Base-by-base conservation (phyloP, 2,113 vertebrate species). In the Toxostoma redivivum region DNA sequence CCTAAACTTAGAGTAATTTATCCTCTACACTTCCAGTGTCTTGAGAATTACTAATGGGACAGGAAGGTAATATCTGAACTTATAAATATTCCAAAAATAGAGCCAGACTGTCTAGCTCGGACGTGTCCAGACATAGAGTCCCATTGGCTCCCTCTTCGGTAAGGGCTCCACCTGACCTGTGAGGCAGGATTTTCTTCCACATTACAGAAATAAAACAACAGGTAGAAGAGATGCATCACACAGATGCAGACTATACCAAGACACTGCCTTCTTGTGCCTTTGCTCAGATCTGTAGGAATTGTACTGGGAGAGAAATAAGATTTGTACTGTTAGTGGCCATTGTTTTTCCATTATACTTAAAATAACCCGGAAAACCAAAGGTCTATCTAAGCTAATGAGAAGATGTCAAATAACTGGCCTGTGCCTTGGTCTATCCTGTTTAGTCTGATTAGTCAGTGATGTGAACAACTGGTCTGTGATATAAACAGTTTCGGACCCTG, bases 61-160 rank as follows among this genome's bases (percentile, higher is more conserved):
- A 64, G 62, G 35, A 40, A 62, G 19, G 56, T 77, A 92, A 73
- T 71, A 89, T 22, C 14, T 42, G 37, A 74, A 81, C 40, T 91
- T 65, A 84, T 83, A 92, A 92, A 88, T 83, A 92, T 90, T 88
- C 76, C 45, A 78, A 79, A 92, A 90, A 67, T 44, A 90, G 47
- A 88, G 31, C 18, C 76, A 71, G 82, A 44, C 65, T 78, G 80
- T 93, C 90, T 92, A 78, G 85, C 53, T 92, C 22, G 45, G 69
- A 88, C 1, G 0, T 70, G 90, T 48, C 35, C 88, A 95, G 92
- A 95, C 86, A 66, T 1, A 16, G 57, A 76, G 27, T 51, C 33
- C 78, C 40, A 44, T 9, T 80, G 86, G 60, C 17, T 83, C 85
- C 10, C 24, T 65, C 38, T 90, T 51, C 30, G 64, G 8, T 45